Base-by-base conservation (phyloP, 2,888 invertebrate genomes). In the Leucozona laternaria region DNA sequence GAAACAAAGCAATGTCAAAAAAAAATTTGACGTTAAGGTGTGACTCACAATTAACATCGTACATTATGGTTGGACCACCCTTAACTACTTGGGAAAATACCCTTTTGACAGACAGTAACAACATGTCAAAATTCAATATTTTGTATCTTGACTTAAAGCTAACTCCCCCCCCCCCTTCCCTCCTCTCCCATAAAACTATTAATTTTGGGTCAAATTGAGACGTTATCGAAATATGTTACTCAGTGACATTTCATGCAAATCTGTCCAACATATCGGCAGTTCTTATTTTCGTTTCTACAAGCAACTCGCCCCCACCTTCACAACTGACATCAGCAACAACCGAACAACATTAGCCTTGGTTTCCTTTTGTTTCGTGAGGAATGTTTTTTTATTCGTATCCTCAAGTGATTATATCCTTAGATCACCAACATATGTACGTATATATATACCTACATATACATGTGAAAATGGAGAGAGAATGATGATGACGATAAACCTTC, bases 271-370 rank as follows among this genome's bases (percentile, higher is more conserved):
- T 15, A 48, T 66, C 48, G 4, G 4, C 3, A 8, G 20, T 15
- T 20, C 22, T 68, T 37, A 20, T 20, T 57, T 57, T 22, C 45
- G 28, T 70, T 37, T 17, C 34, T 37, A 60, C 13, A 31, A 77
- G 66, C 64, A 64, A 68, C 57, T 34, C n/a, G n/a, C 58, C 22
- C 64, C 45, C 76, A 45, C 60, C 72, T 31, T 20, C 53, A 45
- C 17, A 37, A 53, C 66, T 68, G 22, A 57, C 55, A 68, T 86
- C 73, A 43, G 48, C 70, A 78, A 58, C 70, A 75, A 79, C 86
- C 86, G 79, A 86, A 82, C 82, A 86, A 86, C 82, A 86, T 86
- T 86, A 86, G 81, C 86, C 86, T 86, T 82, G 86, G 86, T 86
- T 86, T 86, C 78, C 31, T 78, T 78, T 81, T 80, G 80, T 80